phyloP scores from a whole-genome alignment of 2,113 vertebrate genomes.

The Neopipo cinnamomea region DNA sequence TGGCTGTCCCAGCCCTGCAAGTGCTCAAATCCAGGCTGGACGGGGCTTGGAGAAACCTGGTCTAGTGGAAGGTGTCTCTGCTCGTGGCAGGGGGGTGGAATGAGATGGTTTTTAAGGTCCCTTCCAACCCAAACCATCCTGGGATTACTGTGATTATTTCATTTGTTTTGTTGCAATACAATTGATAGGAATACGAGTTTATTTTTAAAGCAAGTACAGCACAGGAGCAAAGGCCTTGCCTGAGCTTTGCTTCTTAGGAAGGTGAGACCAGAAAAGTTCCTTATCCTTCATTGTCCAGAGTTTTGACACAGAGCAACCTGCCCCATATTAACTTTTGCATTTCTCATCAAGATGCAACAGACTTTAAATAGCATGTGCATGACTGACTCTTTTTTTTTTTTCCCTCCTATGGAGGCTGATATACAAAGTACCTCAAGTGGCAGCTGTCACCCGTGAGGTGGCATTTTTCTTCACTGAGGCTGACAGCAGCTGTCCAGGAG shows the following conservation, averaged over 20 bases:
- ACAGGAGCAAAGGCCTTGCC: not conserved
- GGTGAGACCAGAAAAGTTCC: not conserved
- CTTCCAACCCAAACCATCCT: not conserved
- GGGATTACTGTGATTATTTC: not conserved
- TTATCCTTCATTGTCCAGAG: not conserved
- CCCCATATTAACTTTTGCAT: constrained; percentile 54
- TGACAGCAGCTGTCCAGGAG: constrained; percentile 94
- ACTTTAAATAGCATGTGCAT: constrained; percentile 85
- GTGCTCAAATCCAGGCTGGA: not conserved
- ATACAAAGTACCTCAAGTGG: constrained; percentile 85
- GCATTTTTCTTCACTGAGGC: constrained; percentile 88
- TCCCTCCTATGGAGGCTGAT: constrained; percentile 74
- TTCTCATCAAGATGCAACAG: constrained; percentile 74
- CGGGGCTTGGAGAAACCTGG: not conserved
- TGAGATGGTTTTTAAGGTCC: not conserved
- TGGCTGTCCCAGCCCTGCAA: not conserved
- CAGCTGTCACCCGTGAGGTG: constrained; percentile 93
- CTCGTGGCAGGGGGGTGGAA: not conserved
- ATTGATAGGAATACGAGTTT: not conserved
- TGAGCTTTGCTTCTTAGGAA: not conserved
- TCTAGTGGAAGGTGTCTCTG: not conserved
- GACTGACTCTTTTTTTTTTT: constrained; percentile 75
- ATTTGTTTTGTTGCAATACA: not conserved
- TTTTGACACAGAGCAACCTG: constrained; percentile 18
- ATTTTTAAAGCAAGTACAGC: not conserved